Percentiles rank a stretch among this genome's conserved stretches.
Evolutionary conservation across 2,888 invertebrate species (phyloP).

Genomic region (Diachrysia chrysitis): DNA sequence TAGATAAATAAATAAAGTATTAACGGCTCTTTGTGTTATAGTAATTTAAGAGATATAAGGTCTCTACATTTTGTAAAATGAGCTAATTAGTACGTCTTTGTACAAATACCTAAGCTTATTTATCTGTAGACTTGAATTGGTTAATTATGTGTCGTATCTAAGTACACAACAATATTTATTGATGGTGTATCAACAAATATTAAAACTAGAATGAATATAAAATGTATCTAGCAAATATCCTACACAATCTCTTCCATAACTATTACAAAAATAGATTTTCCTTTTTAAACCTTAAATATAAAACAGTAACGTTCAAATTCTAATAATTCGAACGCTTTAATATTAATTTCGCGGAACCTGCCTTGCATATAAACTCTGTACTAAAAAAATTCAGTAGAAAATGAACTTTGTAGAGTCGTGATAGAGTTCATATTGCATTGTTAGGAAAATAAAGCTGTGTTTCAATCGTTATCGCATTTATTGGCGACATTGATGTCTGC

Average conservation of each 20-base stretch:
- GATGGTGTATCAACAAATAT: not conserved
- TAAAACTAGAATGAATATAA: not conserved
- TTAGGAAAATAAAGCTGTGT: constrained; percentile 21
- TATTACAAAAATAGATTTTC: not conserved
- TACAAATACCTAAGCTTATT: too few species aligned
- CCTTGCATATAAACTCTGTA: constrained; percentile 21
- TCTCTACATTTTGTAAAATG: not conserved
- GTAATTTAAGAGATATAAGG: not conserved
- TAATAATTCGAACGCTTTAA: constrained; percentile 28
- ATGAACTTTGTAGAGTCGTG: constrained; percentile 11
- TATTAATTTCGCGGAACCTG: constrained; percentile 47
- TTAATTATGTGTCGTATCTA: too few species aligned
- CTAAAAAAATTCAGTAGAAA: not conserved
- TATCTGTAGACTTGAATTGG: too few species aligned
- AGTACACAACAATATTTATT: too few species aligned
- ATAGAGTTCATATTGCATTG: constrained; percentile 27
- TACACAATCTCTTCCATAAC: constrained; percentile 9
- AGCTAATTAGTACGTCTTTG: not conserved
- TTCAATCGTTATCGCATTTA: constrained; percentile 49
- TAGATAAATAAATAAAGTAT: too few species aligned
- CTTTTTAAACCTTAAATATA: constrained; percentile 20
- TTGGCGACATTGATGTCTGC: constrained; percentile 58
- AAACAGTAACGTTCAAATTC: constrained; percentile 31
- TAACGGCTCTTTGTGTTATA: too few species aligned
- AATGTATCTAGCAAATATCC: constrained; percentile 11